These are phyloP conservation scores for Chymomyza amoena DNA, from an alignment of 2,888 invertebrate species.

Conservation along the genomic window DNA sequence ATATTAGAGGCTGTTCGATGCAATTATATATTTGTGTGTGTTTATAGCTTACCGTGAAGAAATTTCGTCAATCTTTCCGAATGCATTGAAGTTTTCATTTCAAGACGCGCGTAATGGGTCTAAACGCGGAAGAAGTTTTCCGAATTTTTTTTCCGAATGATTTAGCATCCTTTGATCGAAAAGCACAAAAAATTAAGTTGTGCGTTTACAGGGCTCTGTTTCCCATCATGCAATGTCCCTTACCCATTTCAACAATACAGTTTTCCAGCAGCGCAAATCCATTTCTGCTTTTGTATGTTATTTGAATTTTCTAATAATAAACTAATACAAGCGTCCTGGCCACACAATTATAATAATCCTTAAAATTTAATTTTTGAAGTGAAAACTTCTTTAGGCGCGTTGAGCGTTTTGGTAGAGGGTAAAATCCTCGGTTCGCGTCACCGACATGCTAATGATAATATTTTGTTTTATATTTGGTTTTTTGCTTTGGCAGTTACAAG, in stretches of 20 bases:
- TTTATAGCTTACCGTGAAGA: slow-evolving; percentile 57
- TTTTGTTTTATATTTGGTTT: too few relatives aligned
- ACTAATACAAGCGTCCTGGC: too few relatives aligned
- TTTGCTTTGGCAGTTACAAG: too few relatives aligned
- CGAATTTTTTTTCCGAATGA: slow-evolving; percentile 63
- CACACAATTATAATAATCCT: too few relatives aligned
- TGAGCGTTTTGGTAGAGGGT: too few relatives aligned
- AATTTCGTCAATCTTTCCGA: slow-evolving; percentile 45
- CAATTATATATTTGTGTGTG: not conserved
- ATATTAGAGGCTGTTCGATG: not conserved
- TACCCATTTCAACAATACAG: slow-evolving; percentile 70
- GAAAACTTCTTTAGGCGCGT: too few relatives aligned
- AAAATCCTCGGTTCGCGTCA: too few relatives aligned
- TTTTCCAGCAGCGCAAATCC: slow-evolving; percentile 66
- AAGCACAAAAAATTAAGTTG: not conserved
- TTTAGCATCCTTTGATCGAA: slow-evolving; percentile 68
- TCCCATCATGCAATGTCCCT: slow-evolving; percentile 9
- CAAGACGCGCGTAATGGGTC: slow-evolving; percentile 27
- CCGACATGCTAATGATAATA: too few relatives aligned
- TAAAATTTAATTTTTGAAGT: too few relatives aligned
- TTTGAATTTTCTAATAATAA: too few relatives aligned
- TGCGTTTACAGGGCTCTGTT: not conserved
- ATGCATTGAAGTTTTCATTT: not conserved
- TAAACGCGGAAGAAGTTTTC: slow-evolving; percentile 69
- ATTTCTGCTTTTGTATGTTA: slow-evolving; percentile 22